Conservation (phyloP, 2,113 vertebrate genomes). For the Meles meles region DNA sequence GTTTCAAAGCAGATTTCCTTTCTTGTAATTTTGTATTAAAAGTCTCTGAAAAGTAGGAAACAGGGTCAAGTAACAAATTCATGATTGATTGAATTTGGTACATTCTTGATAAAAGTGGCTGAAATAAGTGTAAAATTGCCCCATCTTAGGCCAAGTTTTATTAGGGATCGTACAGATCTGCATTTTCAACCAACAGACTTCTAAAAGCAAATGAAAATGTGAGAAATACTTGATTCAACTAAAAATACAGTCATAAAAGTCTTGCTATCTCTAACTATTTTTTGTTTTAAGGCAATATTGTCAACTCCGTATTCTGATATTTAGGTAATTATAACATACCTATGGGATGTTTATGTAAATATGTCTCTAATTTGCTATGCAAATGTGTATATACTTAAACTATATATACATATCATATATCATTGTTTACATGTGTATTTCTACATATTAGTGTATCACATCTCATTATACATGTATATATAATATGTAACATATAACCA, state of each 20-base stretch:
- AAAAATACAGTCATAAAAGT: background rate
- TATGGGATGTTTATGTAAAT: too few relatives aligned
- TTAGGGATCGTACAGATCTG: background rate
- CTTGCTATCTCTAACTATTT: background rate
- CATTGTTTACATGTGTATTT: background rate
- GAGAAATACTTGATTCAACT: slow-evolving; percentile 4
- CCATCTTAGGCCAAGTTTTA: background rate
- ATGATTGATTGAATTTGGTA: background rate
- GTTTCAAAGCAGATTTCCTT: background rate
- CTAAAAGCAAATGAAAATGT: background rate
- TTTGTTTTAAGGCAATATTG: background rate
- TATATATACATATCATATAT: too few relatives aligned
- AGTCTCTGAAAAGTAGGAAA: background rate
- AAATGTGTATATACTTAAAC: too few relatives aligned
- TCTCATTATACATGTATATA: background rate
- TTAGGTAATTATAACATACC: background rate
- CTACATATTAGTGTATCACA: background rate
- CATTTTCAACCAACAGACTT: background rate
- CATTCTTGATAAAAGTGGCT: background rate
- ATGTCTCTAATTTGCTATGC: too few relatives aligned
- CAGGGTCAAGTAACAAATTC: background rate
- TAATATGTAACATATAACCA: background rate
- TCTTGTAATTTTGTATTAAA: background rate
- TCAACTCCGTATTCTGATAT: background rate
- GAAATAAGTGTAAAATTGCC: background rate